Evolutionary conservation across 1,140 invertebrate species (phyloP).

Genomic region (Notospermus geniculatus): DNA sequence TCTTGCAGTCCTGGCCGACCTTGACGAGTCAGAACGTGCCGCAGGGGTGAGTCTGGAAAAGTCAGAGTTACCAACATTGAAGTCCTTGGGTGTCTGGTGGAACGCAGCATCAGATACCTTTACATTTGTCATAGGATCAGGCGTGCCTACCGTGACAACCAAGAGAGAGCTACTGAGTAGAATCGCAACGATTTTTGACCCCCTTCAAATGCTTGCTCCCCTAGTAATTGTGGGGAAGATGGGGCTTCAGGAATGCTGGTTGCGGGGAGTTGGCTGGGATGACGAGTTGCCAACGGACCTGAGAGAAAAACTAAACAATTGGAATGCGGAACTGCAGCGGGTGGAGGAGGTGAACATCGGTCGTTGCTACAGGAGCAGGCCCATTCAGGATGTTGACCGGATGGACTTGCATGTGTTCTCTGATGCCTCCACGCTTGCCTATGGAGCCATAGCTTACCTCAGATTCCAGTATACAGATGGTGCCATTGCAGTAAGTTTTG

Average conservation of each 20-base stretch:
- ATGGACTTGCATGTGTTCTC: background rate
- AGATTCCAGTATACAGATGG: background rate
- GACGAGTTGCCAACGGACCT: background rate
- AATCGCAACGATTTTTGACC: background rate
- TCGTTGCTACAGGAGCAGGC: background rate
- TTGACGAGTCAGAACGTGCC: no score
- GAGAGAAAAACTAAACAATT: background rate
- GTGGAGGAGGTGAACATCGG: background rate
- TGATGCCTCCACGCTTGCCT: background rate
- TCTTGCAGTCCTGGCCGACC: background rate
- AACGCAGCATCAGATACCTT: constrained; percentile 17
- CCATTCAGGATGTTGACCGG: background rate
- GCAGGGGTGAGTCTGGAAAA: no score
- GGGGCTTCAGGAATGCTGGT: background rate
- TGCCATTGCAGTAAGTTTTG: background rate
- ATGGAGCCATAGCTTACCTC: background rate
- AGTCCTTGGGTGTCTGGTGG: no score
- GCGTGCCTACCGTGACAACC: background rate
- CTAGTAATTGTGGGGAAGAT: background rate
- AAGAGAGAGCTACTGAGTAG: background rate
- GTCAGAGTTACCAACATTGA: no score
- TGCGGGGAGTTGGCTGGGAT: background rate
- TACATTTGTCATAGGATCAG: background rate
- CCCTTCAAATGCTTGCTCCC: background rate
- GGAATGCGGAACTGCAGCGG: background rate